Evolutionary conservation across 2,113 vertebrate species (phyloP).

Genomic region (Clupea harengus): DNA sequence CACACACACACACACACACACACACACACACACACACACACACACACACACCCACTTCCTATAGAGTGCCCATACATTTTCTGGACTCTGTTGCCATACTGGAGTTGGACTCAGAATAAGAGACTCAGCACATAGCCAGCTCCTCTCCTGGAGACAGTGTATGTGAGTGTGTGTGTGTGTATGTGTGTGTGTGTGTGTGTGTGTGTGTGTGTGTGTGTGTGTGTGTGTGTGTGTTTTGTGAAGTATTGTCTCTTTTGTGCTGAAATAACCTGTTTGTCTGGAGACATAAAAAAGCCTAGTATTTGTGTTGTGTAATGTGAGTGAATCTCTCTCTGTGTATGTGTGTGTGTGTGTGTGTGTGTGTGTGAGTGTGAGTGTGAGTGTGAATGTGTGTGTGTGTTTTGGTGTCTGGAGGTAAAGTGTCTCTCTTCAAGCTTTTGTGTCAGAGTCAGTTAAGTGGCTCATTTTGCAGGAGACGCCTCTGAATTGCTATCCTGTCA

Average conservation of each 20-base stretch:
- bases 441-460: background rate
- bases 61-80: background rate
- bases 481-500: slow-evolving; percentile 12
- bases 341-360: background rate
- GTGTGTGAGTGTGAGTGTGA: background rate
- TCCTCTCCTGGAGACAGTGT: background rate
- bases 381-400: background rate
- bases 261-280: background rate
- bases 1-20: background rate
- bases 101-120: background rate
- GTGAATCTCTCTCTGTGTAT: background rate
- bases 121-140: background rate
- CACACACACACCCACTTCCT: slow-evolving; percentile 10
- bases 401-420: too few relatives aligned
- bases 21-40: slow-evolving; percentile 5
- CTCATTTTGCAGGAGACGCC: background rate
- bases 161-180: background rate
- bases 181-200: background rate
- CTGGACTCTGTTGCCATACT: background rate
- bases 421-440: background rate
- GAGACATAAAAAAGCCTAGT: background rate
- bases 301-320: background rate
- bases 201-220: background rate
- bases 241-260: background rate
- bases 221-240: background rate